These are phyloP conservation scores for Podarcis muralis DNA, from an alignment of 2,113 vertebrate genomes.

Conservation along the genomic window DNA sequence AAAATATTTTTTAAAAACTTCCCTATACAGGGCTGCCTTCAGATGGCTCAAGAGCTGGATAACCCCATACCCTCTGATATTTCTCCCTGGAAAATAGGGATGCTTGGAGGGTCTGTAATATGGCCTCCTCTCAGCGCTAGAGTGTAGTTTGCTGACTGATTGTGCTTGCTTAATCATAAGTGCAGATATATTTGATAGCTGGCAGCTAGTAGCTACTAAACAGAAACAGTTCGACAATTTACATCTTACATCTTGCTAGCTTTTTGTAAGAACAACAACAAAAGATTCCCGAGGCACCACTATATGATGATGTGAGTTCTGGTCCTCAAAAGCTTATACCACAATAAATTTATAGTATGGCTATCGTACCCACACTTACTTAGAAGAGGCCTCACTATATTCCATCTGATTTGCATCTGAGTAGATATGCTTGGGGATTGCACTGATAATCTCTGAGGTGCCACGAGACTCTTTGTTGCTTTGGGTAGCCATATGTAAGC, in stretches of 20 bases:
- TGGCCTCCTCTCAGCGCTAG: neutral
- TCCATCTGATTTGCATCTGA: neutral
- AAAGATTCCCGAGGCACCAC: neutral
- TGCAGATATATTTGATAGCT: neutral
- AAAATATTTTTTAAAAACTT: too few species aligned
- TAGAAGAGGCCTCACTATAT: neutral
- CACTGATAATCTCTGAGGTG: neutral
- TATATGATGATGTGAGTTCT: neutral
- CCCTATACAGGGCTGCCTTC: too few species aligned
- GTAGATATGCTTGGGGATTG: neutral
- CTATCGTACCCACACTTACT: neutral
- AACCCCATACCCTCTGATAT: too few species aligned
- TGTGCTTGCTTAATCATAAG: neutral
- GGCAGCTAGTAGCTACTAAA: neutral
- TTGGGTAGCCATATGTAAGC: neutral
- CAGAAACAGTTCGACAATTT: neutral
- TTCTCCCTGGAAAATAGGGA: too few species aligned
- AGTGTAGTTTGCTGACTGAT: neutral
- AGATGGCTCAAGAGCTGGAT: too few species aligned
- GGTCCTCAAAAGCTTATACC: neutral
- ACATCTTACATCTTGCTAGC: neutral
- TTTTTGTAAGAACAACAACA: neutral
- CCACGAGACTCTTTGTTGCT: neutral
- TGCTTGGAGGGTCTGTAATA: too few species aligned
- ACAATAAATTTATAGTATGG: neutral